A percentile compares a stretch with the other conserved stretches of the same genome.
Evolutionary conservation across 2,888 invertebrate genomes (phyloP).

Genomic region (Phortica okadai): DNA sequence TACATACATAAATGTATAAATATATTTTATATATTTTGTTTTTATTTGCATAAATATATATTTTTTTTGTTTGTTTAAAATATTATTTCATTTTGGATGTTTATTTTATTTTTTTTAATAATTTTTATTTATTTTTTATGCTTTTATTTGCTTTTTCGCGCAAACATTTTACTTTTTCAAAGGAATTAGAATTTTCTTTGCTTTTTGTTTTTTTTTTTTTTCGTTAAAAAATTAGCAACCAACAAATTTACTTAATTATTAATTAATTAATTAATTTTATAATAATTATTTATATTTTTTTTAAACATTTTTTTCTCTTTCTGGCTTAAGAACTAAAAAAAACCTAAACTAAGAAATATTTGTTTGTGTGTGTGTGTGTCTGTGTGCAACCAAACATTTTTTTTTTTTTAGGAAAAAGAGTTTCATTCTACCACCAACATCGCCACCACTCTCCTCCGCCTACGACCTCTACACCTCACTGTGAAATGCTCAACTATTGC

Average conservation of each 20-base stretch:
- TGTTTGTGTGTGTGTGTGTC: conserved; percentile 67
- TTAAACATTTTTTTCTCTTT: conserved; percentile 30
- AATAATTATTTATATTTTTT: conserved; percentile 17
- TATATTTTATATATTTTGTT: conserved; percentile 52
- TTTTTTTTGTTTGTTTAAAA: conserved; percentile 47
- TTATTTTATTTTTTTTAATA: conserved; percentile 30
- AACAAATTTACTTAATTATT: conserved; percentile 29
- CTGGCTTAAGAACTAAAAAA: conserved; percentile 51
- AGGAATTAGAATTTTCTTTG: conserved; percentile 13
- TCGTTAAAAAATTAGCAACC: conserved; percentile 34
- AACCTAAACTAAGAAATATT: conserved; percentile 40
- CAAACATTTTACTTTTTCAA: conserved; percentile 8
- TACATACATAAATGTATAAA: conserved; percentile 38
- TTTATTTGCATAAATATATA: conserved; percentile 59
- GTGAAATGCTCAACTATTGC: not conserved
- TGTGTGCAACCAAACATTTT: conserved; percentile 57
- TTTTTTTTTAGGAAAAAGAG: conserved; percentile 63
- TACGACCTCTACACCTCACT: not conserved
- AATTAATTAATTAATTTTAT: conserved; percentile 25
- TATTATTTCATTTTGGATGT: conserved; percentile 46
- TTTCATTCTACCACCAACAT: conserved; percentile 44
- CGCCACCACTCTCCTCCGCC: conserved; percentile 33
- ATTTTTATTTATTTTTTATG: conserved; percentile 53
- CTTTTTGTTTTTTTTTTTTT: conserved; percentile 29
- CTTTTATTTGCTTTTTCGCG: conserved; percentile 37